phyloP scores from a whole-genome alignment of 2,113 vertebrate species.

The Halcyon malimbica region DNA sequence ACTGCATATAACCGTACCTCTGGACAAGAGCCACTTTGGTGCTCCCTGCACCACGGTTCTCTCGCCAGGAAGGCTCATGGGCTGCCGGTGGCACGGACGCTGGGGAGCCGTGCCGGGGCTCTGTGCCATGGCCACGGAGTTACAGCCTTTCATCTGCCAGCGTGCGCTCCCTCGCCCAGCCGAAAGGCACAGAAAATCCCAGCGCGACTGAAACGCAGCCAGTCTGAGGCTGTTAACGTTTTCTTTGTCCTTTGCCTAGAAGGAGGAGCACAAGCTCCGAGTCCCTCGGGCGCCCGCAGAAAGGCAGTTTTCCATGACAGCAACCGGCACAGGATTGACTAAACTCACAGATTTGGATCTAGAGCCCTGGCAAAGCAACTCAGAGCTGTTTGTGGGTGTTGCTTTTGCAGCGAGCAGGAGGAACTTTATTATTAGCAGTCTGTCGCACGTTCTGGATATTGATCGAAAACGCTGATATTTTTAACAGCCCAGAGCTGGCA shows the following conservation, averaged over 20 bases:
- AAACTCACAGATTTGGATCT: accelerated
- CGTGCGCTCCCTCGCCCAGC: not conserved
- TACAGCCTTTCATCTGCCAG: not conserved
- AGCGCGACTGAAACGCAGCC: accelerated
- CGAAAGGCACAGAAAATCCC: not conserved
- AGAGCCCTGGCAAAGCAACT: not conserved
- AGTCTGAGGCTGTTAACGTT: not conserved
- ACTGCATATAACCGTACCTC: no score
- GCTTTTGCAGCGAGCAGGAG: not conserved
- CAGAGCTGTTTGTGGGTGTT: accelerated
- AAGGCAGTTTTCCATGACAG: not conserved
- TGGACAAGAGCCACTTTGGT: no score
- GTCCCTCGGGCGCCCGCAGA: not conserved
- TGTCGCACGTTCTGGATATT: accelerated
- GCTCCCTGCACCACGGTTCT: not conserved
- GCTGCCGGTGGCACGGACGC: not conserved
- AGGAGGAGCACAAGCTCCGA: not conserved
- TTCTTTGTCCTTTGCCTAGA: not conserved
- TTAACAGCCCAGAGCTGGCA: not conserved
- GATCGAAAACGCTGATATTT: not conserved
- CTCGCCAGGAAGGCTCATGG: not conserved
- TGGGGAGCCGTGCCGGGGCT: not conserved
- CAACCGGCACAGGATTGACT: not conserved
- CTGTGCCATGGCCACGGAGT: not conserved
- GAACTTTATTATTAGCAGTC: not conserved